These are phyloP conservation scores for Meriones psammophilus DNA, from an alignment of 2,797 vertebrate species.

Conservation along the genomic window DNA sequence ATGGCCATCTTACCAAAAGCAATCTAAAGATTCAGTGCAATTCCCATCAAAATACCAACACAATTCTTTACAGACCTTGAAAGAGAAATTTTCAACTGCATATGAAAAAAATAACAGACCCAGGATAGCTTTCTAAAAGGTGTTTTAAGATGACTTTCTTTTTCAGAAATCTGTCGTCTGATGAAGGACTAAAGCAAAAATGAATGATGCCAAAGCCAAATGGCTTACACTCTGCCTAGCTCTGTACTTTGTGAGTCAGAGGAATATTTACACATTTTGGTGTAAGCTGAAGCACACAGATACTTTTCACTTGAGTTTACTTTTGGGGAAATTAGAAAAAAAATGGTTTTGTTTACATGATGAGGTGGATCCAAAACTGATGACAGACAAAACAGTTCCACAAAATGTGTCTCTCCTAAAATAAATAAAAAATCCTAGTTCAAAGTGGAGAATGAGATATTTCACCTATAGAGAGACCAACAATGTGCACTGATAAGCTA, in stretches of 20 bases:
- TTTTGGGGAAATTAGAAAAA: conserved; percentile 68
- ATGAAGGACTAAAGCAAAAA: conserved; percentile 53
- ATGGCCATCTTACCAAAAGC: no score
- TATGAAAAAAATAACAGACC: no score
- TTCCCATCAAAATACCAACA: no score
- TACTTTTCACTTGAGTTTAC: conserved; percentile 67
- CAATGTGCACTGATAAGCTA: conserved; percentile 25
- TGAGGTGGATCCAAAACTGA: conserved; percentile 38
- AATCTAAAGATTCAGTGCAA: no score
- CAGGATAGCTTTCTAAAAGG: conserved; percentile 51
- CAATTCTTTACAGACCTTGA: no score
- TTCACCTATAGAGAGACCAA: conserved; percentile 14
- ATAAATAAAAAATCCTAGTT: conserved; percentile 37
- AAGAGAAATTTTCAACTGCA: no score
- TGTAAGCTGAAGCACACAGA: conserved; percentile 52
- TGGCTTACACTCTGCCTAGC: conserved; percentile 23
- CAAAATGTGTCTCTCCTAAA: conserved; percentile 60
- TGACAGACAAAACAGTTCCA: conserved; percentile 45
- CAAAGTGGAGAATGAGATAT: conserved; percentile 52
- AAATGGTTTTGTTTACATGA: conserved; percentile 69
- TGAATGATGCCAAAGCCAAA: conserved; percentile 58
- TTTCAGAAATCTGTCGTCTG: conserved; percentile 59
- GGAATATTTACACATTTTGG: conserved; percentile 68
- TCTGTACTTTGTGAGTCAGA: conserved; percentile 43
- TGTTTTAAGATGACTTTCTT: conserved; percentile 17